A percentile compares a stretch with the other conserved stretches of the same genome.
Evolutionary conservation across 2,888 invertebrate species (phyloP).

Genomic region (Lampropteryx suffumata): DNA sequence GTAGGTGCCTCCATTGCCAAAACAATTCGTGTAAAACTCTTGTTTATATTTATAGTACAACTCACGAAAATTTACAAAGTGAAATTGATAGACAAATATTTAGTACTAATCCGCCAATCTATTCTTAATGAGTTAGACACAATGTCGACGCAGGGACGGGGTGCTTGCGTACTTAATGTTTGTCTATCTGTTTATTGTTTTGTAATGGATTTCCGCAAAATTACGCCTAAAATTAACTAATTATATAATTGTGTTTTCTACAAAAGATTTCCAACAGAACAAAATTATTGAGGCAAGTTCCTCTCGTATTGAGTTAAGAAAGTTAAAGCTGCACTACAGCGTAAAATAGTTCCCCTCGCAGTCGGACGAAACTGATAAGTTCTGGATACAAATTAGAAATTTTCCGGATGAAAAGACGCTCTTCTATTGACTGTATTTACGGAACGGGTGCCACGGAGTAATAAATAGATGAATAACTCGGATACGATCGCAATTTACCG

Average conservation of each 20-base stretch:
- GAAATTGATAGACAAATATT: too few relatives aligned
- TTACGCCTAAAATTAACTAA: too few relatives aligned
- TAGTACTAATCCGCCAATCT: too few relatives aligned
- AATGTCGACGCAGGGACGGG: too few relatives aligned
- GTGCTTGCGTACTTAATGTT: too few relatives aligned
- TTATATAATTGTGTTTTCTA: background rate
- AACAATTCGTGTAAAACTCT: too few relatives aligned
- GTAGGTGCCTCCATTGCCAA: too few relatives aligned
- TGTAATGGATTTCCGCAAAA: too few relatives aligned
- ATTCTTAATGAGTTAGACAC: too few relatives aligned
- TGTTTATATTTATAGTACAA: too few relatives aligned
- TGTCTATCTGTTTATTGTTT: too few relatives aligned
- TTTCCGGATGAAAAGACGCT: constrained; percentile 47
- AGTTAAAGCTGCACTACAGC: constrained; percentile 27
- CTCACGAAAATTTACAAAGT: too few relatives aligned
- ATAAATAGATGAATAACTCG: constrained; percentile 29
- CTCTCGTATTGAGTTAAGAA: constrained; percentile 5
- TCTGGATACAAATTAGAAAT: constrained; percentile 57
- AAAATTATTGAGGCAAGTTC: constrained; percentile 6
- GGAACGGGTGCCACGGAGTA: constrained; percentile 33
- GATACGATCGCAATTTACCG: constrained; percentile 30
- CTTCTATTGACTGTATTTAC: constrained; percentile 46
- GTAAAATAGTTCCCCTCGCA: constrained; percentile 22
- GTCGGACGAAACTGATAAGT: constrained; percentile 38
- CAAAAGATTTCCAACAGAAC: constrained; percentile 1